Evolutionary conservation across 2,888 invertebrate species (phyloP).

Genomic region (Melanargia galathea): DNA sequence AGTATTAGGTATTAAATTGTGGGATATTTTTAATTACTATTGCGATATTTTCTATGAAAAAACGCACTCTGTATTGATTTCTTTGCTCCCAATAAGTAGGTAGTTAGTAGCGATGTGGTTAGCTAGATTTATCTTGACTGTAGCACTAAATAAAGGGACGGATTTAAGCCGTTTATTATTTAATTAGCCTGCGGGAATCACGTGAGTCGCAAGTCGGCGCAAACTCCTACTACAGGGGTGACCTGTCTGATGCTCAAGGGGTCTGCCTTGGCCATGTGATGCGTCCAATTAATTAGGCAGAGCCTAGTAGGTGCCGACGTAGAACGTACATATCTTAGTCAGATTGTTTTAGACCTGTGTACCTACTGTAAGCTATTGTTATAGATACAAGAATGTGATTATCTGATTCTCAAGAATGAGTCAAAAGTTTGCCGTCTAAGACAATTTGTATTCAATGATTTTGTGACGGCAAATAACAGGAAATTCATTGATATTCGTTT

Average conservation of each 20-base stretch:
- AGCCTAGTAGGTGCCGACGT: constrained; percentile 38
- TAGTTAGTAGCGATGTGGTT: background rate
- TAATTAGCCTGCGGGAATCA: constrained; percentile 68
- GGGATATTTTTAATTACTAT: too few relatives aligned
- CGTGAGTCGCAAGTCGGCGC: constrained; percentile 60
- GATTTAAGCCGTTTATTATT: constrained; percentile 66
- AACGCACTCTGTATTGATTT: too few relatives aligned
- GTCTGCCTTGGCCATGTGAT: constrained; percentile 57
- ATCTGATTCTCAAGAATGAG: too few relatives aligned
- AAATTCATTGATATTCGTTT: constrained; percentile 39
- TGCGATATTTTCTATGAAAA: too few relatives aligned
- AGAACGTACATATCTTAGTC: constrained; percentile 23
- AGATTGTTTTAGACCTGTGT: background rate
- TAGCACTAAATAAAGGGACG: constrained; percentile 48
- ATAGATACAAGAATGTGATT: too few relatives aligned
- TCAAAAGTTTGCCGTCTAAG: background rate
- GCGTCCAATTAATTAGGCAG: constrained; percentile 70
- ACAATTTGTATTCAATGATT: constrained; percentile 12
- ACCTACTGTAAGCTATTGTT: background rate
- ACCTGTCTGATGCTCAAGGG: constrained; percentile 65
- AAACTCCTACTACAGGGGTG: constrained; percentile 54
- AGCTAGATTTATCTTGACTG: constrained; percentile 15
- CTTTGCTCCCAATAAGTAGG: too few relatives aligned
- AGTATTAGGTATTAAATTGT: too few relatives aligned
- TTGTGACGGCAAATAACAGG: constrained; percentile 21